These are phyloP conservation scores for Lathronympha strigana DNA, from an alignment of 2,888 invertebrate species.

Conservation along the genomic window DNA sequence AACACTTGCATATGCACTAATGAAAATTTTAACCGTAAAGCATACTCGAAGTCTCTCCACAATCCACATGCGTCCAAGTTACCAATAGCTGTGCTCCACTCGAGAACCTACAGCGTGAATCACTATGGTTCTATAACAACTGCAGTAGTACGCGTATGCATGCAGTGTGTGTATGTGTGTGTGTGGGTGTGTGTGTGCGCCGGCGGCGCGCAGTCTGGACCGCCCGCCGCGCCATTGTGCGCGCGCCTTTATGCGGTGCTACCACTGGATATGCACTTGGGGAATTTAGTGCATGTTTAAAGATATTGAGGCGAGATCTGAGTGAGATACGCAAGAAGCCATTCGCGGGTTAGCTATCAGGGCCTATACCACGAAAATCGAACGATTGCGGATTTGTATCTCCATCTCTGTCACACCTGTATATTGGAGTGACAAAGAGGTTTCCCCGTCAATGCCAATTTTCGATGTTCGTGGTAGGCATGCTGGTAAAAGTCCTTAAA, in stretches of 20 bases:
- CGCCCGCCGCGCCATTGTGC: conserved; percentile 46
- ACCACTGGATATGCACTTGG: conserved; percentile 6
- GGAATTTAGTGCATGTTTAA: too few relatives aligned
- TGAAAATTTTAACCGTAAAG: not conserved
- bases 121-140: not conserved
- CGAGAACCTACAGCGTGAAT: not conserved
- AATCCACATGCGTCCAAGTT: conserved; percentile 6
- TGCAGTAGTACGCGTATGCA: not conserved
- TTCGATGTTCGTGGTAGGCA: too few relatives aligned
- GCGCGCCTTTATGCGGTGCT: conserved; percentile 18
- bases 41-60: conserved; percentile 3
- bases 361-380: too few relatives aligned
- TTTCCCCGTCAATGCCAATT: too few relatives aligned
- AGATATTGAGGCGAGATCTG: too few relatives aligned
- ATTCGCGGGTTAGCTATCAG: too few relatives aligned
- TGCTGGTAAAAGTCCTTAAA: too few relatives aligned
- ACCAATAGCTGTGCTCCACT: conserved; percentile 4
- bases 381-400: too few relatives aligned
- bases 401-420: too few relatives aligned
- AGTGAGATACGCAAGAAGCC: not conserved
- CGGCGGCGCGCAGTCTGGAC: conserved; percentile 42
- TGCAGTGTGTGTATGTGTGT: not conserved
- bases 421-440: too few relatives aligned
- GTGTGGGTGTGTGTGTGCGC: conserved; percentile 15
- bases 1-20: not conserved